A percentile compares a stretch with the other conserved stretches of the same genome.
Evolutionary conservation across 2,888 invertebrate genomes (phyloP).

Genomic region (Deilephila elpenor): DNA sequence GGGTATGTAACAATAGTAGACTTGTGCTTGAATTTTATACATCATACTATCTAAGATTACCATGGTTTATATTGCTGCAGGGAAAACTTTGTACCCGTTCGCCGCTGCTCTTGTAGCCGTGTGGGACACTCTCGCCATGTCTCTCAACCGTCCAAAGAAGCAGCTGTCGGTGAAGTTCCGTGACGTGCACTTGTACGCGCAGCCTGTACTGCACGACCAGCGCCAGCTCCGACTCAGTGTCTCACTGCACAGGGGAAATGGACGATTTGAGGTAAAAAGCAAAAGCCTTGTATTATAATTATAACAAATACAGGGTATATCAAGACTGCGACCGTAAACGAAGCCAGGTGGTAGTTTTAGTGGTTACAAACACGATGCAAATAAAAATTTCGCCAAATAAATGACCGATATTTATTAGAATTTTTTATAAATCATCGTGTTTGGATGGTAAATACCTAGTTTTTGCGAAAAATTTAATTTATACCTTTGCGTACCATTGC

Average conservation of each 20-base stretch:
- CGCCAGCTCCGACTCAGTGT: conserved; percentile 81
- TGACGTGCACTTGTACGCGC: conserved; percentile 85
- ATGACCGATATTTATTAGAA: too few species aligned
- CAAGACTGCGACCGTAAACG: too few species aligned
- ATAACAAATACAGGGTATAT: too few species aligned
- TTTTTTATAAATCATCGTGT: too few species aligned
- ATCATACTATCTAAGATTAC: background rate
- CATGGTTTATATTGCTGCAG: conserved; percentile 53
- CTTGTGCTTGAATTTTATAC: background rate
- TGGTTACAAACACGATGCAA: too few species aligned
- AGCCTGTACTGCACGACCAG: conserved; percentile 84
- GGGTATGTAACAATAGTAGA: conserved; percentile 46
- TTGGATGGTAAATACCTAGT: too few species aligned
- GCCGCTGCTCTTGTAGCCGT: conserved; percentile 88
- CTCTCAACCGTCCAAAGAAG: conserved; percentile 80
- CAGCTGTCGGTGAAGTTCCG: conserved; percentile 88
- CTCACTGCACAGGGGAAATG: conserved; percentile 85
- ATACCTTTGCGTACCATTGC: too few species aligned
- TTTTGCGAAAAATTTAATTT: too few species aligned
- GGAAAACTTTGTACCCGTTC: conserved; percentile 89
- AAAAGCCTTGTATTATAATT: background rate
- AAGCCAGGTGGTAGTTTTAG: too few species aligned
- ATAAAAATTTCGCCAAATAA: too few species aligned
- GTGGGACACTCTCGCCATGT: conserved; percentile 89
- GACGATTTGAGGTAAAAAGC: conserved; percentile 81